phyloP scores from a whole-genome alignment of 2,113 vertebrate species.

The Morone saxatilis region DNA sequence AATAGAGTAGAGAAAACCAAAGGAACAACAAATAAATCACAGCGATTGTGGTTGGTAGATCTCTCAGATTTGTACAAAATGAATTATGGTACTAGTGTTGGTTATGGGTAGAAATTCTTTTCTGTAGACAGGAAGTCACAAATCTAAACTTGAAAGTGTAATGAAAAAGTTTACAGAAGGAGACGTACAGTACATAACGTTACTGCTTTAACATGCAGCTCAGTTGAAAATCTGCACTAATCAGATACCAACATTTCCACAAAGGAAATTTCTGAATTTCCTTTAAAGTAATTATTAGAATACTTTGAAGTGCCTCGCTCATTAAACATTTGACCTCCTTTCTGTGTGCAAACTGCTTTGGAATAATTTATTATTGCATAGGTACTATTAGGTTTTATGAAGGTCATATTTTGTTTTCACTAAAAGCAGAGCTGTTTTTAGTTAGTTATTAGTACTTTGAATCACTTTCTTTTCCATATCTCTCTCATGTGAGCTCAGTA shows the following conservation, averaged over 20 bases:
- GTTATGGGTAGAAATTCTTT: neutral
- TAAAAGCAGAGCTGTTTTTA: neutral
- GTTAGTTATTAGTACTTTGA: neutral
- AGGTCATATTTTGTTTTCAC: neutral
- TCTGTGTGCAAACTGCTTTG: too few relatives aligned
- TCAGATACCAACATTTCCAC: neutral
- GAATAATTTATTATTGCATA: neutral
- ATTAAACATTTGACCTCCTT: neutral
- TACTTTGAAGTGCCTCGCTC: neutral
- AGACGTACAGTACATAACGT: too few relatives aligned
- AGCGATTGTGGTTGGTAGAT: constrained; percentile 6
- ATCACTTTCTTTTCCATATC: neutral
- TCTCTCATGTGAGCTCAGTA: neutral
- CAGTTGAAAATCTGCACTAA: neutral
- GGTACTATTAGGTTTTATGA: neutral
- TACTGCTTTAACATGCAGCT: neutral
- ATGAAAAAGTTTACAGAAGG: neutral
- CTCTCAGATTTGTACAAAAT: neutral
- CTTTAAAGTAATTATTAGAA: neutral
- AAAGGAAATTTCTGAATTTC: neutral
- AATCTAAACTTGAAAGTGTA: neutral
- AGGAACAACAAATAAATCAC: constrained; percentile 36
- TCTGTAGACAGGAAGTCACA: neutral
- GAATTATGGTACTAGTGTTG: neutral
- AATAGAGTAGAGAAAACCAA: neutral